phyloP scores from a whole-genome alignment of 2,888 invertebrate genomes.

The Ashinkailepas kermadecensis region DNA sequence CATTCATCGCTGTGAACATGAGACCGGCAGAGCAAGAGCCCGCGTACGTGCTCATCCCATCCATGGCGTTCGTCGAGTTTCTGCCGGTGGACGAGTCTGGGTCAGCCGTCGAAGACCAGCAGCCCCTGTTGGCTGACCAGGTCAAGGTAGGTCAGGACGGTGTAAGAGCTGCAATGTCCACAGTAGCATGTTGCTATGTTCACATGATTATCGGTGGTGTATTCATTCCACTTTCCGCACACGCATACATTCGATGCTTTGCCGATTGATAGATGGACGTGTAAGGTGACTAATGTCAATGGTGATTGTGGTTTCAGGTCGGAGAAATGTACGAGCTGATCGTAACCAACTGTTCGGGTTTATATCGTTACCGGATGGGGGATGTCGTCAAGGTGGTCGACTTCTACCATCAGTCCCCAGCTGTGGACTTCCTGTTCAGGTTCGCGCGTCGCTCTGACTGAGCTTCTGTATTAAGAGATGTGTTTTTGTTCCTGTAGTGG shows the following conservation, averaged over 20 bases:
- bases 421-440: slow-evolving; percentile 24
- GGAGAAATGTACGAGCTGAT: slow-evolving; percentile 40
- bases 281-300: background rate
- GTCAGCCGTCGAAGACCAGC: background rate
- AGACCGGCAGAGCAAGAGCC: slow-evolving; percentile 25
- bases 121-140: background rate
- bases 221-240: background rate
- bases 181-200: no score
- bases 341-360: slow-evolving; percentile 39
- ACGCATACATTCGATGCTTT: background rate
- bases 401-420: slow-evolving; percentile 38
- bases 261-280: no score
- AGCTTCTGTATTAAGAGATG: no score
- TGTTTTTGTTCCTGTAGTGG: no score
- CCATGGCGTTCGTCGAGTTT: slow-evolving; percentile 41
- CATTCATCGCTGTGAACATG: slow-evolving; percentile 36
- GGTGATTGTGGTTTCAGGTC: slow-evolving; percentile 11
- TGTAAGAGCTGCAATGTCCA: no score
- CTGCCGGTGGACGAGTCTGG: slow-evolving; percentile 37
- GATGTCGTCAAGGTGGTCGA: slow-evolving; percentile 40
- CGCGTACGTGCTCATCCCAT: slow-evolving; percentile 38
- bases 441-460: slow-evolving; percentile 26
- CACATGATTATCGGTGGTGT: no score
- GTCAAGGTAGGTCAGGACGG: background rate
- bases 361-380: slow-evolving; percentile 41